These are phyloP conservation scores for Triplophysa siluroides DNA, from an alignment of 2,113 vertebrate species.

Conservation along the genomic window DNA sequence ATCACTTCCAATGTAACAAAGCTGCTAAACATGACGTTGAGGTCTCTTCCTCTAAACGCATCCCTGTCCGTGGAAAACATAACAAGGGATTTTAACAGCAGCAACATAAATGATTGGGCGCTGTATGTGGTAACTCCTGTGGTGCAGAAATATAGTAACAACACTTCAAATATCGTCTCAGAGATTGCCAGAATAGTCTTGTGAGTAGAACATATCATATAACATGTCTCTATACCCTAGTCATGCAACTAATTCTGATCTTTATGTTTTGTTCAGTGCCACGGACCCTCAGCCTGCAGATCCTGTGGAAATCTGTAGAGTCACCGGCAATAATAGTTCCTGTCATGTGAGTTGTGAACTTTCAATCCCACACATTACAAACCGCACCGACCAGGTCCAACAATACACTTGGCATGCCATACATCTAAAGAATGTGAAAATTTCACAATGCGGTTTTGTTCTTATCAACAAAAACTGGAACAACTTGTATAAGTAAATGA, in stretches of 20 bases:
- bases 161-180: background rate
- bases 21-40: constrained; percentile 43
- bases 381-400: background rate
- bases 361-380: background rate
- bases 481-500: background rate
- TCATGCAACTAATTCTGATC: background rate
- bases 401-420: background rate
- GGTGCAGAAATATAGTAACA: constrained; percentile 12
- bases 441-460: background rate
- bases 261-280: background rate
- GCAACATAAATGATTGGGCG: constrained; percentile 31
- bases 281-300: background rate
- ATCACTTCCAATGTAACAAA: background rate
- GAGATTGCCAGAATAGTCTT: constrained; percentile 30
- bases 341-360: constrained; percentile 44
- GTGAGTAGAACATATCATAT: constrained; percentile 38
- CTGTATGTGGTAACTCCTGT: constrained; percentile 36
- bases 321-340: constrained; percentile 8
- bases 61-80: constrained; percentile 7
- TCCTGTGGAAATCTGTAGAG: constrained; percentile 26
- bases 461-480: background rate
- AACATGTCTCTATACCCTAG: background rate
- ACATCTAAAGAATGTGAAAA: background rate
- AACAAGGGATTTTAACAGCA: constrained; percentile 7
- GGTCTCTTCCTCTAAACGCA: constrained; percentile 15